Evolutionary conservation across 1,140 invertebrate species (phyloP), one percentile per base, ranked within the genome.

Genomic region (Brachionus calyciflorus): DNA sequence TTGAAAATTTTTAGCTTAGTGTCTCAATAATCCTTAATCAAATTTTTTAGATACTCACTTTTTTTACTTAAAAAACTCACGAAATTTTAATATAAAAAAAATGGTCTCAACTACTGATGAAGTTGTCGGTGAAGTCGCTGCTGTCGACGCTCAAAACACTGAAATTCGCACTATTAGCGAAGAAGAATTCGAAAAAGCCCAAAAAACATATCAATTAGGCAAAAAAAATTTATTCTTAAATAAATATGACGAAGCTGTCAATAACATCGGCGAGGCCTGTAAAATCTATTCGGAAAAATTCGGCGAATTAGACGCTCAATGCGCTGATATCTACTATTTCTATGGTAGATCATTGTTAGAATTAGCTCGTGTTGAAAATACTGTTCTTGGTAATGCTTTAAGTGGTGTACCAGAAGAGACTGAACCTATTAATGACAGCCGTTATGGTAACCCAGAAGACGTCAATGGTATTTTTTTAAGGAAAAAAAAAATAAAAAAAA

Each of bases 261-360:
- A 51, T 37, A 73, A 73, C 46, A 51, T 73, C 26, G 69, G 69
- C 6, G 69, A 73, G 14, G 69, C 69, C 7, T 73, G 69, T 28
- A 73, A 73, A 88, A 88, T 1, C 83, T 88, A 9, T 37, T 73
- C 69, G 17, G 30, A 33, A 19, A 86, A 90, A 77, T 89, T 91
- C 85, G 92, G 92, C 1, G 91, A 93, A 65, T 87, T 88, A 10
- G 89, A 89, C 0, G 88, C 90, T 79, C 90, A 93, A 81, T 90
- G 91, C 82, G 92, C 89, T 12, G 92, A 93, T 60, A 90, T 91
- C 10, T 94, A 94, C 83, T 89, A 92, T 77, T 86, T 87, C 55
- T 91, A 91, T 83, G 92, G 92, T 0, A 90, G 90, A 81, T 89
- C 93, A 3, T 84, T 96, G 3, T 85, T 95, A 19, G 91, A 91